These are phyloP conservation scores for Actinia equina DNA, from an alignment of 64 coral and sea anemone species.

Conservation along the genomic window DNA sequence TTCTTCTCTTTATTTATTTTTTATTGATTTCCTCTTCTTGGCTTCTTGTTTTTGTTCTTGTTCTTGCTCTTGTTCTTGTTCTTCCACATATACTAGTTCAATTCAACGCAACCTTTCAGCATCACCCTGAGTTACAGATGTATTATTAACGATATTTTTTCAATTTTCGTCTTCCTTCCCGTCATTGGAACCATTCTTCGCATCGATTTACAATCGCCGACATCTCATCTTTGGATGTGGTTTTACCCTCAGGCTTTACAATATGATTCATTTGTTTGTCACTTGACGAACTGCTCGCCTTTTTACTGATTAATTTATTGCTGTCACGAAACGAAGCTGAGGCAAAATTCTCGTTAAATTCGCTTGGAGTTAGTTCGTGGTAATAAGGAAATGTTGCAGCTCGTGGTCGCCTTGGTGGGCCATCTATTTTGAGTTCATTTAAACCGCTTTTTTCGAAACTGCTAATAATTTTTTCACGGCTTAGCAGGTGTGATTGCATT, in stretches of 20 bases:
- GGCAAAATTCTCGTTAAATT: not conserved
- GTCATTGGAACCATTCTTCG: constrained; percentile 5
- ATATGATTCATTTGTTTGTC: not conserved
- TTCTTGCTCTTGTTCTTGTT: too few relatives aligned
- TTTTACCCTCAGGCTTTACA: not conserved
- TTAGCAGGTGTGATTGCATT: not conserved
- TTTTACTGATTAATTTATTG: not conserved
- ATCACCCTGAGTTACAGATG: not conserved
- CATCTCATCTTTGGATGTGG: not conserved
- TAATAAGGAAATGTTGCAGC: constrained; percentile 2
- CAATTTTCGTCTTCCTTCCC: not conserved
- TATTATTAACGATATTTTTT: not conserved
- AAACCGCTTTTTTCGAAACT: not conserved
- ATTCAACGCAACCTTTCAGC: too few relatives aligned
- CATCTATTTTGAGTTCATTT: not conserved
- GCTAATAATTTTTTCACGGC: not conserved
- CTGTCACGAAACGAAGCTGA: not conserved
- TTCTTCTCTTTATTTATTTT: not conserved
- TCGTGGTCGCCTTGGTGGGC: not conserved
- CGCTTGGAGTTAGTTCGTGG: not conserved
- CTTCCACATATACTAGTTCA: too few relatives aligned
- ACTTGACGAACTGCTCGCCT: not conserved
- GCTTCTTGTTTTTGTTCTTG: too few relatives aligned
- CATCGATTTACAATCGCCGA: constrained; percentile 4
- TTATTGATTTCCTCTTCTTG: too few relatives aligned